Evolutionary conservation across 2,888 invertebrate species (phyloP).

Genomic region (Bimastos eiseni): DNA sequence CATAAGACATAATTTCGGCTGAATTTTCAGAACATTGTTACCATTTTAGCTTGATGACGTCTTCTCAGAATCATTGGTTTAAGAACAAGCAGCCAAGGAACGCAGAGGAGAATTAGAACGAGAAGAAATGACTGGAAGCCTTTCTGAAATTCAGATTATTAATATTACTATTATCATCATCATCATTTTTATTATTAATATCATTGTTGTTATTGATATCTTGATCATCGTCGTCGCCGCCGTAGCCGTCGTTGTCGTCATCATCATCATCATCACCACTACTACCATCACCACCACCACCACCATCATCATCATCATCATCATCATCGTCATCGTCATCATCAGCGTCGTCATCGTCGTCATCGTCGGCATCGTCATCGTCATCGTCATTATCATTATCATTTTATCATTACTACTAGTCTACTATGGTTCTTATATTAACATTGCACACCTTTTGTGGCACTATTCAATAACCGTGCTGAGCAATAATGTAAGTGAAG

Average conservation of each 20-base stretch:
- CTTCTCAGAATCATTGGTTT: constrained; percentile 75
- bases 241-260: background rate
- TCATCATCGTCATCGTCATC: background rate
- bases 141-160: constrained; percentile 48
- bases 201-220: background rate
- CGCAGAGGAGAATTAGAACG: constrained; percentile 73
- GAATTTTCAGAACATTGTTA: background rate
- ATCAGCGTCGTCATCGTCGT: background rate
- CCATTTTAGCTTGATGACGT: constrained; percentile 19
- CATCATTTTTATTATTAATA: background rate
- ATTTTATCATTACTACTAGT: background rate
- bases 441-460: no score
- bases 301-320: background rate
- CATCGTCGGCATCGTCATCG: background rate
- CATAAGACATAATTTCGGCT: no score
- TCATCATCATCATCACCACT: background rate
- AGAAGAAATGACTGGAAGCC: constrained; percentile 61
- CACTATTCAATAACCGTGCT: no score
- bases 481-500: no score
- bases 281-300: background rate
- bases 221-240: background rate
- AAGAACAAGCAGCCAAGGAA: constrained; percentile 91
- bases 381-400: background rate
- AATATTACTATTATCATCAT: no score
- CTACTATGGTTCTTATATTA: no score